phyloP scores from a whole-genome alignment of 2,797 vertebrate species.

The Salmo trutta region DNA sequence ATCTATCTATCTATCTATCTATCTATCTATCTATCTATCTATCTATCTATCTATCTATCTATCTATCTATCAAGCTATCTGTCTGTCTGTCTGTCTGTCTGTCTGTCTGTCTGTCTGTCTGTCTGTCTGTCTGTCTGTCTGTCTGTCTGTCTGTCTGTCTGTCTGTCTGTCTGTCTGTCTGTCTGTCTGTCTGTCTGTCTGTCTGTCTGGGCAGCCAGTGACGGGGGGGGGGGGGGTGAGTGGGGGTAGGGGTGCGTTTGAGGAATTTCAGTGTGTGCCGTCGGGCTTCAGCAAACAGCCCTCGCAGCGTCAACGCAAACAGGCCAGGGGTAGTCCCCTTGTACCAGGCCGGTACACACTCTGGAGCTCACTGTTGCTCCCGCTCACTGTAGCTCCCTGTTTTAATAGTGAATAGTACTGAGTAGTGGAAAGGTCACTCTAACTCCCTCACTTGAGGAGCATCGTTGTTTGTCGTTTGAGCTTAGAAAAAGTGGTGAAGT shows the following conservation, averaged over 20 bases:
- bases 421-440: background rate
- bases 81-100: background rate
- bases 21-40: conserved; percentile 32
- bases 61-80: background rate
- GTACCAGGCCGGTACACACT: background rate
- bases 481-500: background rate
- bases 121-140: background rate
- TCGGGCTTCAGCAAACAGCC: conserved; percentile 70
- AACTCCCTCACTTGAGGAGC: conserved; percentile 17
- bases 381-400: background rate
- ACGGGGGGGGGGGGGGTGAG: conserved; percentile 25
- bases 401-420: background rate
- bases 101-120: background rate
- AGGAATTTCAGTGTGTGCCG: conserved; percentile 76
- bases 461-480: background rate
- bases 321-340: background rate
- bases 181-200: background rate
- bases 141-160: conserved; percentile 34
- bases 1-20: background rate
- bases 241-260: conserved; percentile 64
- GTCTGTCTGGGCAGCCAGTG: conserved; percentile 38
- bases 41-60: conserved; percentile 27
- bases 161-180: conserved; percentile 26
- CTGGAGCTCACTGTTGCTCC: background rate
- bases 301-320: conserved; percentile 53